Percentiles rank a stretch among this genome's conserved stretches.
phyloP scores from a whole-genome alignment of 2,888 invertebrate genomes.

The Meloe dianella region DNA sequence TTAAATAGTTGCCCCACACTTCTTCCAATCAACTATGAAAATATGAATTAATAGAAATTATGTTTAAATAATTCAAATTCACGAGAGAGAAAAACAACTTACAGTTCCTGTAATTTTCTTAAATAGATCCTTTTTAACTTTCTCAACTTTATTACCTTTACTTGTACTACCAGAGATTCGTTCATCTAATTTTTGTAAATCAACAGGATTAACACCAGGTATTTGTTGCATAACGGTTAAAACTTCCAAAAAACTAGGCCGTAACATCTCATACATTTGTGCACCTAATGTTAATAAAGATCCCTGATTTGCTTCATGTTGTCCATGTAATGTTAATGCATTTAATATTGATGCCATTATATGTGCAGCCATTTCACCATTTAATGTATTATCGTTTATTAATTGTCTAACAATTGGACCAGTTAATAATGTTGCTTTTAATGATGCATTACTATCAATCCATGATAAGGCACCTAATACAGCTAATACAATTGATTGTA shows the following conservation, averaged over 20 bases:
- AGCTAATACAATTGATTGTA: conserved; percentile 69
- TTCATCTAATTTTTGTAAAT: conserved; percentile 85
- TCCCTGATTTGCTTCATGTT: conserved; percentile 88
- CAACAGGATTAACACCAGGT: conserved; percentile 80
- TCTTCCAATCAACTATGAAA: conserved; percentile 74
- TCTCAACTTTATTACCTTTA: conserved; percentile 83
- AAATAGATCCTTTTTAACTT: conserved; percentile 88
- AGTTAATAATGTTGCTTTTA: conserved; percentile 78
- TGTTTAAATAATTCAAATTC: conserved; percentile 14
- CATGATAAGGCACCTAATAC: conserved; percentile 76
- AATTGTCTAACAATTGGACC: conserved; percentile 75
- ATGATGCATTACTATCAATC: conserved; percentile 84
- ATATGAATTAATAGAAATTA: conserved; percentile 44
- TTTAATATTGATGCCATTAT: conserved; percentile 74
- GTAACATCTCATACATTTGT: conserved; percentile 82
- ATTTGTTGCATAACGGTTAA: conserved; percentile 76
- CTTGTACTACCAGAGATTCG: conserved; percentile 71
- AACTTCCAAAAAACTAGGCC: conserved; percentile 77
- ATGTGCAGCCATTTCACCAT: conserved; percentile 71
- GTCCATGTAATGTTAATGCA: conserved; percentile 85
- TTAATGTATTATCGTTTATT: conserved; percentile 68
- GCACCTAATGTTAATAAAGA: conserved; percentile 80
- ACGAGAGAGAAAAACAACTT: too few species aligned
- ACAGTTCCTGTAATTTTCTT: conserved; percentile 86
- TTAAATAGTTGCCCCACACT: conserved; percentile 88